Evolutionary conservation across 2,113 vertebrate genomes (phyloP).

Genomic region (Cebus imitator): DNA sequence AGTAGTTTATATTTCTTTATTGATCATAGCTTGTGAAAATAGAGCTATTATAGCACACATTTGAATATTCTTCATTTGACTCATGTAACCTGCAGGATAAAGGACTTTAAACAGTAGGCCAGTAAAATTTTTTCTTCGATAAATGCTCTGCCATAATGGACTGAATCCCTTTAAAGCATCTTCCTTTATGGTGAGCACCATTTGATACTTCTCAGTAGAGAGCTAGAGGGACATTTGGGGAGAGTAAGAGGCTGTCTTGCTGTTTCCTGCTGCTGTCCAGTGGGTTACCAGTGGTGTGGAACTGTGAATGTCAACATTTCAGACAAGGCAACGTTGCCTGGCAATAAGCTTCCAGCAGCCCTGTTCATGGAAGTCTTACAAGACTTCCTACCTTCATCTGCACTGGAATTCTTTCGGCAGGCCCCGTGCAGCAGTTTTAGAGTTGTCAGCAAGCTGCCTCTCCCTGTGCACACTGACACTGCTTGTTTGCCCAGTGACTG

Average conservation of each 20-base stretch:
- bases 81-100: neutral
- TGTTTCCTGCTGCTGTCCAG: neutral
- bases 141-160: neutral
- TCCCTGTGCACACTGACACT: neutral
- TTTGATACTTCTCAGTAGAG: neutral
- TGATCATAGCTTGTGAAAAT: neutral
- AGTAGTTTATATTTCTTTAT: neutral
- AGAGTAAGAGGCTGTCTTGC: neutral
- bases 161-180: neutral
- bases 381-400: neutral
- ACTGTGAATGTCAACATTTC: neutral
- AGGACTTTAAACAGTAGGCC: neutral
- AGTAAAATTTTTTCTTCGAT: neutral
- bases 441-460: neutral
- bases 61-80: neutral
- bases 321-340: neutral
- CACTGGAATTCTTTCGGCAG: too few species aligned
- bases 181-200: neutral
- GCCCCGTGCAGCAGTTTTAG: neutral
- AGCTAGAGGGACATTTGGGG: rapidly evolving
- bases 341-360: neutral
- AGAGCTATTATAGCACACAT: neutral
- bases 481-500: neutral
- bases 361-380: neutral
- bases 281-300: neutral